phyloP scores from a whole-genome alignment of 1,140 invertebrate genomes.

The Oryctes rhinoceros region DNA sequence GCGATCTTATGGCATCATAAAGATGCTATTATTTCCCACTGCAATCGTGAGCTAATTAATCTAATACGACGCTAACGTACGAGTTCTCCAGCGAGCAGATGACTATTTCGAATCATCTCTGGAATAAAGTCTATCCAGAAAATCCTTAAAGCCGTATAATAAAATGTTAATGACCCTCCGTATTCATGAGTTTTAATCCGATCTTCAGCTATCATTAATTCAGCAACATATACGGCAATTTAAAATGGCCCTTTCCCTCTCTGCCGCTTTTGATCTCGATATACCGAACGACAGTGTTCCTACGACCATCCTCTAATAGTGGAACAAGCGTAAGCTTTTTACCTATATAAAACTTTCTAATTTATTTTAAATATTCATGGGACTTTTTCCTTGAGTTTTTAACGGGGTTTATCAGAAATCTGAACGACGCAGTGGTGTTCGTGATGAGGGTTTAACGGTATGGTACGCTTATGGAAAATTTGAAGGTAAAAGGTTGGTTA shows the following conservation, averaged over 20 bases:
- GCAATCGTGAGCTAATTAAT: conserved; percentile 28
- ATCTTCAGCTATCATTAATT: conserved; percentile 46
- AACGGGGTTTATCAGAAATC: conserved; percentile 3
- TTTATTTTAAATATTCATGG: conserved; percentile 44
- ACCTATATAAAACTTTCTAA: conserved; percentile 44
- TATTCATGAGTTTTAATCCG: conserved; percentile 44
- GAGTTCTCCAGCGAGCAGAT: neutral
- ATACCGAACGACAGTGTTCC: conserved; percentile 1
- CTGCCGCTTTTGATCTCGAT: neutral
- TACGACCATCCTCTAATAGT: conserved; percentile 40
- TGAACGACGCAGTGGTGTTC: conserved; percentile 34
- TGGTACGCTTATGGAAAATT: neutral
- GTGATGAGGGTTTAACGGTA: conserved; percentile 42
- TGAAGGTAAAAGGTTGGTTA: neutral
- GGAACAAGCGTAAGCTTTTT: conserved; percentile 41
- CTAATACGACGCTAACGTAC: conserved; percentile 2
- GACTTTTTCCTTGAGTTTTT: conserved; percentile 44
- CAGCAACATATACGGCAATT: conserved; percentile 44
- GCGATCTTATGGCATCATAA: neutral
- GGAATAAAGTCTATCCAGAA: conserved; percentile 37
- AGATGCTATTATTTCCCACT: conserved; percentile 19
- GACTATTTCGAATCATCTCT: conserved; percentile 19
- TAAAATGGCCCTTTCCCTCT: conserved; percentile 23
- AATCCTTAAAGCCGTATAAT: conserved; percentile 34
- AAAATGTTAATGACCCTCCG: conserved; percentile 38